These are phyloP conservation scores for Cololabis saira DNA, from an alignment of 2,113 vertebrate species.

Conservation along the genomic window DNA sequence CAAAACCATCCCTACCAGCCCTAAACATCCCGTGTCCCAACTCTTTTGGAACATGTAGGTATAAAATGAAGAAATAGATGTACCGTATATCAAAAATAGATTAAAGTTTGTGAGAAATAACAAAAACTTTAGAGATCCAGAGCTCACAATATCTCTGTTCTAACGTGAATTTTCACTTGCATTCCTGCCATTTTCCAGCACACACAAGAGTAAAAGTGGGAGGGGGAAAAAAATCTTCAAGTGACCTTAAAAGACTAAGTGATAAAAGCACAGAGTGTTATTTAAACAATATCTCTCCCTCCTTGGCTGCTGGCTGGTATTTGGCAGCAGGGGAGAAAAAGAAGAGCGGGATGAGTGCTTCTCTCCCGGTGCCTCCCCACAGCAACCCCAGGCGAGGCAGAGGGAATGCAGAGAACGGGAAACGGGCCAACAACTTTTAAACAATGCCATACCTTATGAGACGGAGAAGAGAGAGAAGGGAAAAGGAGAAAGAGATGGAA, in stretches of 20 bases:
- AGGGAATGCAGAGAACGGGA: slow-evolving; percentile 67
- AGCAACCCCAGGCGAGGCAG: slow-evolving; percentile 58
- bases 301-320: slow-evolving; percentile 31
- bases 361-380: slow-evolving; percentile 61
- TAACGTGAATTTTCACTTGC: neutral
- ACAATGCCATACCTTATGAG: slow-evolving; percentile 44
- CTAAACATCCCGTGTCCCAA: no score
- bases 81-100: no score
- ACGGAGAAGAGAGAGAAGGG: neutral
- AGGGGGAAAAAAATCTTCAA: neutral
- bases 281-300: slow-evolving; percentile 30
- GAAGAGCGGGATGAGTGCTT: slow-evolving; percentile 41
- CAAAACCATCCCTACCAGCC: no score
- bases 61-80: no score
- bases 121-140: no score
- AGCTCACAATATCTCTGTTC: no score
- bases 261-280: neutral
- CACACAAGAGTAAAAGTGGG: neutral
- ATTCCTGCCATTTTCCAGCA: neutral
- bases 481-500: neutral
- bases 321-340: slow-evolving; percentile 34
- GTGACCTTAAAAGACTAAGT: slow-evolving; percentile 16
- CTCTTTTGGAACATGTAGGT: no score
- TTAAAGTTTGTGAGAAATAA: neutral
- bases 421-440: slow-evolving; percentile 54